A percentile compares a stretch with the other conserved stretches of the same genome.
Evolutionary conservation across 2,797 vertebrate genomes (phyloP).

Genomic region (Acanthurus leucopareius): DNA sequence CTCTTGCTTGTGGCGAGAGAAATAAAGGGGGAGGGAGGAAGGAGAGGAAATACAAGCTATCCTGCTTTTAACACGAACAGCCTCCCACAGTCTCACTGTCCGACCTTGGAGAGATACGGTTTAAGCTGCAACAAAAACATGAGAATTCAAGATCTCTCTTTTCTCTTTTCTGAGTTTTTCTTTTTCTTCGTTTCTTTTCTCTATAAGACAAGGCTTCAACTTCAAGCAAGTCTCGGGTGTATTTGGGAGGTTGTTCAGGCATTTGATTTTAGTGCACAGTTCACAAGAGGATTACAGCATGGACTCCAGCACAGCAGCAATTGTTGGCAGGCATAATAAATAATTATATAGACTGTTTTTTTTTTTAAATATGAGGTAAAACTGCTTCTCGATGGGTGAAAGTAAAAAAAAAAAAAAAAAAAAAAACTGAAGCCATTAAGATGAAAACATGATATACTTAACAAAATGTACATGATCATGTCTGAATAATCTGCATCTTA

Average conservation of each 20-base stretch:
- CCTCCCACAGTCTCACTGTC: conserved; percentile 72
- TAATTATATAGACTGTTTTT: conserved; percentile 43
- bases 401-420: conserved; percentile 12
- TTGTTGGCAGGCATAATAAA: conserved; percentile 59
- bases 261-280: conserved; percentile 62
- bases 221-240: conserved; percentile 64
- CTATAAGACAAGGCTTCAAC: conserved; percentile 57
- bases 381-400: conserved; percentile 11
- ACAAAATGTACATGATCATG: background rate
- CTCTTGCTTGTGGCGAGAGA: conserved; percentile 68
- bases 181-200: conserved; percentile 30
- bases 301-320: conserved; percentile 54
- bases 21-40: conserved; percentile 44
- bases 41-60: conserved; percentile 74
- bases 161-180: conserved; percentile 11
- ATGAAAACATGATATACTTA: conserved; percentile 1
- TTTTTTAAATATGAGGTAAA: conserved; percentile 47
- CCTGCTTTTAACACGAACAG: conserved; percentile 78
- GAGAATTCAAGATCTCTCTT: conserved; percentile 46
- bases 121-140: conserved; percentile 64
- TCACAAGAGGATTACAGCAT: conserved; percentile 61
- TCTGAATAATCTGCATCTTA: conserved; percentile 10
- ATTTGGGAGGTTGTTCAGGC: conserved; percentile 53
- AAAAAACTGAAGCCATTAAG: background rate
- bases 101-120: conserved; percentile 71